Percentiles rank a stretch among this genome's conserved stretches.
phyloP scores from a whole-genome alignment of 2,888 invertebrate genomes.

The Crepidodera aurea region DNA sequence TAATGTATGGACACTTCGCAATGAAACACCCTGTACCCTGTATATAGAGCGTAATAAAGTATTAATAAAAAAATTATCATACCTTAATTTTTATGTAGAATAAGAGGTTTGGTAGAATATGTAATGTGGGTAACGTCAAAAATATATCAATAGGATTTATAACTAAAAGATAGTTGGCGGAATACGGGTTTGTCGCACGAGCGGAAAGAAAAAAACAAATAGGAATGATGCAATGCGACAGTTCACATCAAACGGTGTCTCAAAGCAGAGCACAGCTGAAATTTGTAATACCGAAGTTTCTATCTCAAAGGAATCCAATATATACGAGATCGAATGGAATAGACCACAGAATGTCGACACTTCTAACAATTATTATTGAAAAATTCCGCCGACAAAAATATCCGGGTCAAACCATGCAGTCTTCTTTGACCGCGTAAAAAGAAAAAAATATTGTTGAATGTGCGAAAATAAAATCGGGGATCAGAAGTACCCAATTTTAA shows the following conservation, averaged over 20 bases:
- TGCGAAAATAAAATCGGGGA: no score
- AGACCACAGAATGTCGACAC: conserved; percentile 34
- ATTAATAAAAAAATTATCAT: no score
- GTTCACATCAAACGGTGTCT: conserved; percentile 30
- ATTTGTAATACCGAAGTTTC: conserved; percentile 34
- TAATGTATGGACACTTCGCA: no score
- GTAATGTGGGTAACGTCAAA: no score
- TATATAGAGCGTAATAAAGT: no score
- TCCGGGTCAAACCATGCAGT: conserved; percentile 9
- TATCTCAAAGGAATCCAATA: conserved; percentile 41
- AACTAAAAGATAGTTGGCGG: background rate
- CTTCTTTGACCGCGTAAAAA: conserved; percentile 11
- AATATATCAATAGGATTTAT: no score
- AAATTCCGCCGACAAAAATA: conserved; percentile 30
- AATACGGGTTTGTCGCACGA: conserved; percentile 9
- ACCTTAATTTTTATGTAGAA: no score
- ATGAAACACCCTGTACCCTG: no score
- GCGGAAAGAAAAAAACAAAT: conserved; percentile 24
- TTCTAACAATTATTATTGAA: conserved; percentile 37
- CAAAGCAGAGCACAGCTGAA: conserved; percentile 30
- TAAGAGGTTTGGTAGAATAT: no score
- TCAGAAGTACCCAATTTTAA: no score
- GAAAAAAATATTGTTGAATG: background rate
- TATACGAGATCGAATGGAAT: conserved; percentile 32
- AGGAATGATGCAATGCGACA: conserved; percentile 34